Evolutionary conservation across 2,888 invertebrate species (phyloP), one percentile per base, ranked within the genome.

Genomic region (Drosophila kuntzei): DNA sequence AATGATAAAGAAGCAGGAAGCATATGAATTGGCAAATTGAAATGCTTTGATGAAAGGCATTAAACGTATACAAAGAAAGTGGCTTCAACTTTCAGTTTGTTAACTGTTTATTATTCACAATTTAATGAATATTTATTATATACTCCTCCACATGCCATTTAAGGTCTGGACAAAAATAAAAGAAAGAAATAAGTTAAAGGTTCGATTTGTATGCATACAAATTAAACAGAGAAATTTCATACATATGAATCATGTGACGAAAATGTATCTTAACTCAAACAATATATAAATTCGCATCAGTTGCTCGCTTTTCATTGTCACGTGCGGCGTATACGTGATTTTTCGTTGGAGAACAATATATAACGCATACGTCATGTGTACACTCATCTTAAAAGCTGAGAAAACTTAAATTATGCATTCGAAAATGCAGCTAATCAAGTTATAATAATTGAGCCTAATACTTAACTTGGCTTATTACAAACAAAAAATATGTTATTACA

Each of bases 291-390:
- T 4, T 37, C 44, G 36, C 43, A 44, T 54, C 62, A 43, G 20
- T 55, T 72, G 61, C 53, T 58, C 63, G 41, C 20, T 53, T 72
- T 67, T 60, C 55, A 74, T 59, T 67, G 67, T 85, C 83, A 84
- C 87, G 82, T 83, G 83, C 65, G 69, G 64, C 85, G 87, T 71
- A 84, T 84, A 84, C 83, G 83, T 87, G 87, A 87, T 87, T 46
- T 84, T 80, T 41, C 3, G 50, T 41, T 53, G 43, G 44, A 62
- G 58, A 53, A 51, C 69, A 60, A 64, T 62, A 66, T 63, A 82
- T 85, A 60, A 70, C 76, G 86, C 78, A 85, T 84, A 84, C 86
- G 85, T 78, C 77, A 77, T 75, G 87, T 72, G 66, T 7, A 69
- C 62, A 72, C 55, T 76, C 77, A 76, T 68, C 64, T 43, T 2